These are phyloP conservation scores for Arctia plantaginis DNA, from an alignment of 2,888 invertebrate species.

Conservation along the genomic window DNA sequence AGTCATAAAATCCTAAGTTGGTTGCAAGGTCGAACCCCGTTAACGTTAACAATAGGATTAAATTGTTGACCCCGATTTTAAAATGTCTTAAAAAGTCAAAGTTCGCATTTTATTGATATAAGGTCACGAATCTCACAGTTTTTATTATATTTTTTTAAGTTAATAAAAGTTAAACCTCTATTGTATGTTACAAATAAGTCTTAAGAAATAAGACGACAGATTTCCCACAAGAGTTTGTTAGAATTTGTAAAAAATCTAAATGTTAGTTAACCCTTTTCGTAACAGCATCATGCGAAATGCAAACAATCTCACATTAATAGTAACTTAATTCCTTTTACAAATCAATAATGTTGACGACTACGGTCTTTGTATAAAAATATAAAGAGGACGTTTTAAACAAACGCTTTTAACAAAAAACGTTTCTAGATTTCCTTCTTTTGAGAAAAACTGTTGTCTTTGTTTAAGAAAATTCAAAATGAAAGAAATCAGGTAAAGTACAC, in stretches of 20 bases:
- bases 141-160: background rate
- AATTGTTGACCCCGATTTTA: slow-evolving; percentile 14
- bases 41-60: background rate
- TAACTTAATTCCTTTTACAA: too few relatives aligned
- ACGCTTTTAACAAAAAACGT: too few relatives aligned
- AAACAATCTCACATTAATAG: too few relatives aligned
- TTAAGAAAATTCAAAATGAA: background rate
- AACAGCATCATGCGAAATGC: background rate
- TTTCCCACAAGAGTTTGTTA: background rate
- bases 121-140: slow-evolving; percentile 15
- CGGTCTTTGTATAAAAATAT: too few relatives aligned
- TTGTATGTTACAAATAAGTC: background rate
- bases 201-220: background rate
- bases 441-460: too few relatives aligned
- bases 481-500: too few relatives aligned
- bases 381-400: too few relatives aligned
- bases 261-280: background rate
- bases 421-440: too few relatives aligned
- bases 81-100: slow-evolving; percentile 39
- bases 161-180: background rate
- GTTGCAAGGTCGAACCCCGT: background rate
- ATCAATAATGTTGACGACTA: too few relatives aligned
- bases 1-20: background rate
- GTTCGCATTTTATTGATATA: slow-evolving; percentile 30
- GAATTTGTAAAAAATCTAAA: background rate